Evolutionary conservation across 2,113 vertebrate genomes (phyloP), one percentile per base, ranked within the genome.

Genomic region (Pterophyllum scalare): DNA sequence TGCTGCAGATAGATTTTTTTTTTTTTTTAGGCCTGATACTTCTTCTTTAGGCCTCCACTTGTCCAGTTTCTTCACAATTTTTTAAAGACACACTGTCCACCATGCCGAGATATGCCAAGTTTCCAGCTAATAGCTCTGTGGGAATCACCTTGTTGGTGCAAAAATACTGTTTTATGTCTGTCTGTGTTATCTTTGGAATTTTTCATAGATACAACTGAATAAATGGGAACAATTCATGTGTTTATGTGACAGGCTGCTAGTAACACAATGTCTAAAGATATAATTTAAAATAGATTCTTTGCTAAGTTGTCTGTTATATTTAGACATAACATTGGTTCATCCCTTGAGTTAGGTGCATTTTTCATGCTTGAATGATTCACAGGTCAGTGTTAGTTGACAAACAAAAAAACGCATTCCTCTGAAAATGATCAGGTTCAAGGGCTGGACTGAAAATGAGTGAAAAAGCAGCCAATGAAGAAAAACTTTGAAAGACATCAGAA

Each of bases 261-360:
- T 46, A 67, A 67, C 40, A 67, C 26, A 19, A 14, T 15, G 40
- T 24, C 15, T 67, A 46, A 67, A 67, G 22, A 7, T 49, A 19
- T 11, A 19, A 40, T 46, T 67, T 26, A 67, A 67, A 46, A 67
- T 46, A 11, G 14, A 40, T 46, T 11, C 40, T 49, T 67, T 28
- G 15, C 43, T 46, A 5, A 46, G 64, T 46, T 46, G 40, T 26
- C 15, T 52, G 2, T 15, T 49, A 49, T 17, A 14, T 52, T 17
- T 3, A 52, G 17, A 19, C 17, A 17, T 7, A 52, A 20, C 17
- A 46, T 22, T 19, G 1, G 0, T 49, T 26, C 3, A 0, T 28
- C 17, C 3, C 40, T 46, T 9, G 14, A 26, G 22, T 67, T 67
- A 67, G 38, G 64, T 3, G 26, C 26, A 38, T 46, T 6, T 67